Evolutionary conservation across 2,113 vertebrate species (phyloP).

Genomic region (Riparia riparia): DNA sequence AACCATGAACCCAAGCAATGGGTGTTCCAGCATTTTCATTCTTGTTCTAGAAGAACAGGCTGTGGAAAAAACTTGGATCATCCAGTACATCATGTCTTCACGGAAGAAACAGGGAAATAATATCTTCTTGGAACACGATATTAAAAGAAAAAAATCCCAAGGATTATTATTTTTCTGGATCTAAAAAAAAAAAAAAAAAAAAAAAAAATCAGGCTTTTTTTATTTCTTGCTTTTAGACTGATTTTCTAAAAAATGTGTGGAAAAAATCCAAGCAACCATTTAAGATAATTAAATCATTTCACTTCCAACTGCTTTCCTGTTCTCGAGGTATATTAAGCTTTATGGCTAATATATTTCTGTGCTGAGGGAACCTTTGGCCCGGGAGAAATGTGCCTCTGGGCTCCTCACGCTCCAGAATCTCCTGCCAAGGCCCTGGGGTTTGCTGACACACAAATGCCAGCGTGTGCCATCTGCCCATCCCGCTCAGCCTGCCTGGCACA

Average conservation of each 20-base stretch:
- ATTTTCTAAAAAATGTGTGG: not conserved
- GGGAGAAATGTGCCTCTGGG: not conserved
- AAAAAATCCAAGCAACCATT: not conserved
- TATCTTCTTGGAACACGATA: not conserved
- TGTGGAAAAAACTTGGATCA: not conserved
- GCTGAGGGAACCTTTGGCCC: slow-evolving; percentile 3
- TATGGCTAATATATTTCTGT: not conserved
- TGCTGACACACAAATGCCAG: not conserved
- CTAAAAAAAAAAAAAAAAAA: not conserved
- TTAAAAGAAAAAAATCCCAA: not conserved
- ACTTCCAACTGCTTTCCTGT: not conserved
- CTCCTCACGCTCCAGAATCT: not conserved
- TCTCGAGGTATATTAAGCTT: not conserved
- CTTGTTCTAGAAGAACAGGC: not conserved
- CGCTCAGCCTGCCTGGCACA: not conserved
- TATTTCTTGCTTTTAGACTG: not conserved
- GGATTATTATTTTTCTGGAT: not conserved
- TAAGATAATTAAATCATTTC: not conserved
- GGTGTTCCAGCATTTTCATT: not conserved
- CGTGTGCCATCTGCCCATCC: not conserved
- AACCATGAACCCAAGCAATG: not conserved
- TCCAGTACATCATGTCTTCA: not conserved
- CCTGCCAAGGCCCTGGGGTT: not conserved
- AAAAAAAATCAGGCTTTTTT: not conserved
- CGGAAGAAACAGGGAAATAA: not conserved